Percentiles rank a stretch among this genome's conserved stretches.
phyloP scores from a whole-genome alignment of 2,888 invertebrate genomes.

The Digitonthophagus gazella region DNA sequence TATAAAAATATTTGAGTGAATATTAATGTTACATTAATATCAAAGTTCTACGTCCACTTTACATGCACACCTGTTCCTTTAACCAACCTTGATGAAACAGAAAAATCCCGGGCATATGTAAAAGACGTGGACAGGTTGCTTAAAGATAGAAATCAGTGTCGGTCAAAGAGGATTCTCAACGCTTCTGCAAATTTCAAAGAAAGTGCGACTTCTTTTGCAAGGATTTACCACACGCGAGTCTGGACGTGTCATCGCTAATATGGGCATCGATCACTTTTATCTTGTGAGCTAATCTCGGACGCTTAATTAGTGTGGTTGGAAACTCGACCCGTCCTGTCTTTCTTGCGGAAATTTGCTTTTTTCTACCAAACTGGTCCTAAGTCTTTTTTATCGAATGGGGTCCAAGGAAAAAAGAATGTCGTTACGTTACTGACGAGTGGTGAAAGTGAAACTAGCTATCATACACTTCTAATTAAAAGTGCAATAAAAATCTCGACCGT shows the following conservation, averaged over 20 bases:
- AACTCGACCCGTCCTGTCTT: neutral
- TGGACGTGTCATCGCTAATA: neutral
- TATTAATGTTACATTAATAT: too few species aligned
- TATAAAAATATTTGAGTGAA: too few species aligned
- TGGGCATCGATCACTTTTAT: slow-evolving; percentile 14
- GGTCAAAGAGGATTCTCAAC: neutral
- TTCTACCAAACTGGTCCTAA: neutral
- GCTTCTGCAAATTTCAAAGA: neutral
- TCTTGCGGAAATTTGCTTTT: neutral
- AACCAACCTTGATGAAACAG: neutral
- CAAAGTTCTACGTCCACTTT: neutral
- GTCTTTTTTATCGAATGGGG: neutral
- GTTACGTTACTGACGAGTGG: neutral
- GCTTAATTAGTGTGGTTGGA: neutral
- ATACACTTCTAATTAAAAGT: neutral
- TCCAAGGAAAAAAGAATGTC: neutral
- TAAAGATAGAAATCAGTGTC: neutral
- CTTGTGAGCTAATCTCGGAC: slow-evolving; percentile 6
- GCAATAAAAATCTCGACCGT: neutral
- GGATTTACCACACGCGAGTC: neutral
- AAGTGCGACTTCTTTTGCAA: neutral
- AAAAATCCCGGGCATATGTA: too few species aligned
- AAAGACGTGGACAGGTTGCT: neutral
- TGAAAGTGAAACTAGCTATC: neutral
- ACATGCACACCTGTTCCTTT: neutral